A percentile compares a stretch with the other conserved stretches of the same genome.
Conservation (phyloP, 2,888 invertebrate genomes). For the Parnassius mnemosyne region DNA sequence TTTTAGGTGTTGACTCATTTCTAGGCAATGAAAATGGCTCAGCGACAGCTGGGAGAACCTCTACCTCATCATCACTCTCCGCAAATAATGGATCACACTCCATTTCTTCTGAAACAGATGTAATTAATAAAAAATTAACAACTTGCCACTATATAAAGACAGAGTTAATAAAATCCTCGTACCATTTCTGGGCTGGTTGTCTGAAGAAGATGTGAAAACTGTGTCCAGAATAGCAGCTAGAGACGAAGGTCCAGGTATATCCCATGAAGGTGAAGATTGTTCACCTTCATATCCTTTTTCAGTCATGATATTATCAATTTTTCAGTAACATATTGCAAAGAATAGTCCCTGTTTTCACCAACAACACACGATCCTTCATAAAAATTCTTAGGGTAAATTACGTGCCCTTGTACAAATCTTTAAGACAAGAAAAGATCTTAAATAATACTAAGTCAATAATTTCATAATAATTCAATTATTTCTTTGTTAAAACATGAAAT, state of each 20-base stretch:
- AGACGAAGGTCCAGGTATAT: conserved; percentile 74
- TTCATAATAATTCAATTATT: conserved; percentile 4
- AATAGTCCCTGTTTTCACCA: conserved; percentile 26
- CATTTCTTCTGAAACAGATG: conserved; percentile 78
- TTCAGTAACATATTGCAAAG: conserved; percentile 41
- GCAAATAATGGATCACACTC: conserved; percentile 84
- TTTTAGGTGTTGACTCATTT: conserved; percentile 44
- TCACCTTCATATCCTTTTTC: conserved; percentile 66
- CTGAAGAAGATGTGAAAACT: conserved; percentile 80
- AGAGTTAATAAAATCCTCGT: conserved; percentile 28
- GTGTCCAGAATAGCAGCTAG: conserved; percentile 83
- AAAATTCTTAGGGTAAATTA: conserved; percentile 11
- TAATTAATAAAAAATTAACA: conserved; percentile 23
- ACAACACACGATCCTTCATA: conserved; percentile 28
- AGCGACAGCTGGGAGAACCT: conserved; percentile 55
- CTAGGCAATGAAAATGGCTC: conserved; percentile 42
- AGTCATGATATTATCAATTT: conserved; percentile 54
- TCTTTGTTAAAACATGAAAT: too few species aligned
- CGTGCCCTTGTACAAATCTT: conserved; percentile 13
- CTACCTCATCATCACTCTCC: conserved; percentile 83
- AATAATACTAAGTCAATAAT: neutral
- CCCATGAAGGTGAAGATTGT: conserved; percentile 64
- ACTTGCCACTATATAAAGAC: conserved; percentile 13
- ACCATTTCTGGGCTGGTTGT: conserved; percentile 65
- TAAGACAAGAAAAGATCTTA: neutral